Conservation (phyloP, 1,140 invertebrate genomes). For the Aphaenogaster floridana region DNA sequence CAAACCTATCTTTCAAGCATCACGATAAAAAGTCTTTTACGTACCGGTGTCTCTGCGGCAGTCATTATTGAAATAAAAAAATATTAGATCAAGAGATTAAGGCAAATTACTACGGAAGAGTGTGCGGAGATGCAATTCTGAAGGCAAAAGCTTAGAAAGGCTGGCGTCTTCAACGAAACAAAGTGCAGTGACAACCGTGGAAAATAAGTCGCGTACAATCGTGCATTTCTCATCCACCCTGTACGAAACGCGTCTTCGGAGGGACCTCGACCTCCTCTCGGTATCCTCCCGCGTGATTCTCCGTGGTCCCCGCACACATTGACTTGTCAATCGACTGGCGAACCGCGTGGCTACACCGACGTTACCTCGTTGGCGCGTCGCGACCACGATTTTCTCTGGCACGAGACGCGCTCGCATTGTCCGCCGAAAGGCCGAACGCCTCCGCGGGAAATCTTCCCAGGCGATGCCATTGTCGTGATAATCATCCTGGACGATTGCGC, state of each 20-base stretch:
- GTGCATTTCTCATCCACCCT: constrained; percentile 37
- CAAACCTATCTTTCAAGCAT: background rate
- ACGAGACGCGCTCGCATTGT: constrained; percentile 69
- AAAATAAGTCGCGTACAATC: constrained; percentile 53
- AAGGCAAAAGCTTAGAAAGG: constrained; percentile 7
- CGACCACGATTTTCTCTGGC: constrained; percentile 77
- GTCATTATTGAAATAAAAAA: background rate
- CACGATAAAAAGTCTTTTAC: constrained; percentile 13
- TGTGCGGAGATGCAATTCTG: background rate
- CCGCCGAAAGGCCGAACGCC: constrained; percentile 80
- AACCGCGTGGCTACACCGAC: constrained; percentile 11
- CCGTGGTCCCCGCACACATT: constrained; percentile 27
- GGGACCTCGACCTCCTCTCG: constrained; percentile 74
- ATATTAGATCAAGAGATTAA: constrained; percentile 5
- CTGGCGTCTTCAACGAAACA: constrained; percentile 4
- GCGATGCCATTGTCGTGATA: constrained; percentile 81
- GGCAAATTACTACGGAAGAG: background rate
- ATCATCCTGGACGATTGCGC: constrained; percentile 64
- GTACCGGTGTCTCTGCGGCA: too few relatives aligned
- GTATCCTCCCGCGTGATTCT: constrained; percentile 55
- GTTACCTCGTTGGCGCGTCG: constrained; percentile 42
- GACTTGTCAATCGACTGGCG: constrained; percentile 27
- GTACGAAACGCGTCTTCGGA: constrained; percentile 8
- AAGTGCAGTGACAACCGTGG: constrained; percentile 32
- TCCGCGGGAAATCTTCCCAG: constrained; percentile 85